Evolutionary conservation across 2,113 vertebrate species (phyloP).

Genomic region (cattle (Bos taurus)): DNA sequence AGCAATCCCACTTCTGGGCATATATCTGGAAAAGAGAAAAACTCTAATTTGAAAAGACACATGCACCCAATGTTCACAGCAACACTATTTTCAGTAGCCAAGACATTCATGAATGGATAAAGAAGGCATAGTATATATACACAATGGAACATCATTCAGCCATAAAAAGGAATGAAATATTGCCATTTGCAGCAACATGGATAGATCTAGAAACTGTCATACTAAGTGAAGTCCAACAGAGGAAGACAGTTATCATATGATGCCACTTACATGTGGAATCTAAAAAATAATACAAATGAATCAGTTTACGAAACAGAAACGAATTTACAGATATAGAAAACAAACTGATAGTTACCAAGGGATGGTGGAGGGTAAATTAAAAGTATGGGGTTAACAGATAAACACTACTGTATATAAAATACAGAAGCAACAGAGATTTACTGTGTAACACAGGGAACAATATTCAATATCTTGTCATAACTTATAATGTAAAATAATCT

Average conservation of each 20-base stretch:
- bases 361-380: not conserved
- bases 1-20: not conserved
- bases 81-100: not conserved
- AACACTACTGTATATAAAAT: not conserved
- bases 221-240: not conserved
- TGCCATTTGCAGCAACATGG: not conserved
- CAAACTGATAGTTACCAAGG: not conserved
- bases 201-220: not conserved
- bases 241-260: not conserved
- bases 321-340: not conserved
- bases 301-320: not conserved
- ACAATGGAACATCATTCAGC: not conserved
- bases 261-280: not conserved
- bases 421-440: not conserved
- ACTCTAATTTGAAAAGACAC: not conserved
- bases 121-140: fast-evolving
- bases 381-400: not conserved
- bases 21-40: not conserved
- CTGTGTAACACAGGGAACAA: not conserved
- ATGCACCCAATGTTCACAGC: not conserved
- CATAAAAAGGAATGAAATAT: not conserved
- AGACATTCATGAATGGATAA: not conserved
- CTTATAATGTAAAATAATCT: not conserved
- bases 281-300: not conserved
- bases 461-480: not conserved